Evolutionary conservation across 2,888 invertebrate genomes (phyloP).

Genomic region (Meteorus colon): DNA sequence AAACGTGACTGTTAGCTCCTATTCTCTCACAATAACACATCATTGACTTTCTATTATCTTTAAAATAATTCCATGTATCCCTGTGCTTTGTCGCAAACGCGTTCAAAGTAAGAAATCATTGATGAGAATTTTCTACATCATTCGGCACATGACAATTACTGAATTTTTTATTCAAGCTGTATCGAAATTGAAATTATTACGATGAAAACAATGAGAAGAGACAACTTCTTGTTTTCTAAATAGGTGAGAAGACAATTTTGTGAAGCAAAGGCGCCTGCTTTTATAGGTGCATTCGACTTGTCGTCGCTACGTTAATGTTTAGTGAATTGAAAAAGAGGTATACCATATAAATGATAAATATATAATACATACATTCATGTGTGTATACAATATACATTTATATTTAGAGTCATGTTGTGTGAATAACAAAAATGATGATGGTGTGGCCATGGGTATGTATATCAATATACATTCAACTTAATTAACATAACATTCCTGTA

Average conservation of each 20-base stretch:
- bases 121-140: neutral
- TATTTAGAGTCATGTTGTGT: conserved; percentile 59
- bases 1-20: conserved; percentile 65
- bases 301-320: conserved; percentile 41
- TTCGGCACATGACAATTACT: conserved; percentile 18
- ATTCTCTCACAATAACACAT: conserved; percentile 41
- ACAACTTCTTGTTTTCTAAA: neutral
- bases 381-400: conserved; percentile 3
- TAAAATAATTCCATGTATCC: conserved; percentile 53
- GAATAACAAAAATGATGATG: conserved; percentile 72
- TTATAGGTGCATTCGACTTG: conserved; percentile 39
- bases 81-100: conserved; percentile 36
- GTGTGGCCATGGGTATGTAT: conserved; percentile 73
- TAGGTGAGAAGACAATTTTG: conserved; percentile 17
- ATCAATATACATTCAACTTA: conserved; percentile 53
- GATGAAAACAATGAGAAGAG: conserved; percentile 19
- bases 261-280: conserved; percentile 17
- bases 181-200: conserved; percentile 59
- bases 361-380: conserved; percentile 30
- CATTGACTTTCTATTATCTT: conserved; percentile 41
- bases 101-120: conserved; percentile 48
- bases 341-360: conserved; percentile 20
- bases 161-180: conserved; percentile 66
- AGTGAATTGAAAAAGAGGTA: conserved; percentile 44
- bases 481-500: conserved; percentile 51